A percentile compares a stretch with the other conserved stretches of the same genome.
phyloP scores from a whole-genome alignment of 35 echinoderm and acorn worm genomes.

The Ophioderma brevispina region DNA sequence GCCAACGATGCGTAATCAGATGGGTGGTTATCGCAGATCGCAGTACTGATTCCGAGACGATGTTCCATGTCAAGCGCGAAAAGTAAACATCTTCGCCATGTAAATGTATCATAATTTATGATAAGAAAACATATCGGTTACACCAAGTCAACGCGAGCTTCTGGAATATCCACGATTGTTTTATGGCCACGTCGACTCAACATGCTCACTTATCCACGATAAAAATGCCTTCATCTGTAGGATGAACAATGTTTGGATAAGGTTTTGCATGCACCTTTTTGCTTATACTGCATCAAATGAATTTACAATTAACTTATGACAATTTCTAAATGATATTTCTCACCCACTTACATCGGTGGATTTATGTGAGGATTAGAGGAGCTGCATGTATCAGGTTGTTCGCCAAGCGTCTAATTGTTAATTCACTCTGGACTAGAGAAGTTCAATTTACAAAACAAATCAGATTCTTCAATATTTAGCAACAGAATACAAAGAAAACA shows the following conservation, averaged over 20 bases:
- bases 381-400: not conserved
- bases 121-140: slow-evolving; percentile 1
- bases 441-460: too few species aligned
- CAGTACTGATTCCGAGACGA: not conserved
- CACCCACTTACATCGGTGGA: not conserved
- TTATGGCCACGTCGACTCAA: not conserved
- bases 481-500: not conserved
- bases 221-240: not conserved
- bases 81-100: slow-evolving; percentile 5
- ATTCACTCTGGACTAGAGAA: too few species aligned
- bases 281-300: slow-evolving; percentile 5
- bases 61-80: not conserved
- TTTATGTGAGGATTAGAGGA: not conserved
- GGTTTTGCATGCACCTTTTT: not conserved
- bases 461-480: too few species aligned
- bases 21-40: not conserved
- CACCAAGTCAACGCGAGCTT: not conserved
- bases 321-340: not conserved
- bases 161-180: not conserved
- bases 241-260: not conserved
- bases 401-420: too few species aligned
- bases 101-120: slow-evolving; percentile 12
- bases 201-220: not conserved
- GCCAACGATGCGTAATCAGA: not conserved
- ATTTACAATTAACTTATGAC: slow-evolving; percentile 1